Evolutionary conservation across 2,888 invertebrate genomes (phyloP).

Genomic region (Drosophila demipolita): DNA sequence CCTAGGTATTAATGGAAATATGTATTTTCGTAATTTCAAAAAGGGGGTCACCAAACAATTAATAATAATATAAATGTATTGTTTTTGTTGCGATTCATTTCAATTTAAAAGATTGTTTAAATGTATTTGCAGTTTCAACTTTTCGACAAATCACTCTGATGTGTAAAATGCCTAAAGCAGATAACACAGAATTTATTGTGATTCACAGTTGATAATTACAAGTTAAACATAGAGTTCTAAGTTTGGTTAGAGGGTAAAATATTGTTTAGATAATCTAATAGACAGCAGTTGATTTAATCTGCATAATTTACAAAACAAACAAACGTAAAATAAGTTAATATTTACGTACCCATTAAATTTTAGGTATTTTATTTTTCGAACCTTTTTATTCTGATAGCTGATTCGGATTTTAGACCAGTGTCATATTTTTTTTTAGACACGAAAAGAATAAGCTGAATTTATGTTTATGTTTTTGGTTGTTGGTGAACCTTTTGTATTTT

Average conservation of each 20-base stretch:
- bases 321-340: neutral
- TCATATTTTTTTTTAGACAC: constrained; percentile 13
- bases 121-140: neutral
- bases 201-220: constrained; percentile 16
- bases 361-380: constrained; percentile 10
- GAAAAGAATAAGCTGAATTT: neutral
- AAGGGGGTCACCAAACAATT: neutral
- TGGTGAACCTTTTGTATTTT: constrained; percentile 9
- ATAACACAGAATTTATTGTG: neutral
- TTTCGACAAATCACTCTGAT: neutral
- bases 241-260: accelerated
- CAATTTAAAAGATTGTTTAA: neutral
- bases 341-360: neutral
- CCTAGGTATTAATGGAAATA: neutral
- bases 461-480: constrained; percentile 3
- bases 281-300: neutral
- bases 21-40: neutral
- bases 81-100: neutral
- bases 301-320: neutral
- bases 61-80: neutral
- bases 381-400: neutral
- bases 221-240: neutral
- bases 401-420: constrained; percentile 20
- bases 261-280: neutral
- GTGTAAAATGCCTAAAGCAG: neutral